Evolutionary conservation across 30 jellyfish, hydroid and myxozoan genomes (phyloP), one percentile per base, ranked within the genome.

Genomic region (Rhopilema esculentum): DNA sequence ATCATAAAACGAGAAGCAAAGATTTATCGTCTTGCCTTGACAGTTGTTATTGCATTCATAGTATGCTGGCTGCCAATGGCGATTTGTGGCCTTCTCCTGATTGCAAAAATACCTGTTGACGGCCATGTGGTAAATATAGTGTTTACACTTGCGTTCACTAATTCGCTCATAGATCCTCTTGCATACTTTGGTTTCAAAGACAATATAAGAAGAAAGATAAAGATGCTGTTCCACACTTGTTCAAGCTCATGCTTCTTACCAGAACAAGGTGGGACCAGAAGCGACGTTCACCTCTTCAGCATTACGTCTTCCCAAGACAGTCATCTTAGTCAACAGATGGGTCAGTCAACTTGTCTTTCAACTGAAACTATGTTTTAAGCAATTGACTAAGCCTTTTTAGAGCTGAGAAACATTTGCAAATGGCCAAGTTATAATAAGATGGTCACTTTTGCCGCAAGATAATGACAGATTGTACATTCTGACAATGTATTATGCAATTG

Each of bases 51-150:
- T 16, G 95, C 64, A 7, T 86, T 86, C 31, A 69, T 75, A 1
- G 66, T 86, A 16, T 86, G 95, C 61, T 86, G 95, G 95, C 23
- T 48, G 15, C 95, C 95, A 1, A 40, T 86, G 31, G 86, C 89
- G 1, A 22, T 86, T 16, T 75, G 66, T 18, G 74, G 78, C 15
- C 66, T 33, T 0, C 18, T 63, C 19, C 27, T 49, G 27, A 26
- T 86, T 7, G 17, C 62, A 40, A 48, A 30, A 24, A 52, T 24
- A 24, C 9, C 18, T 18, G 31, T 50, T 22, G 22, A 33, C 17
- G 16, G 20, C 0, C 22, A 28, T 4, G 65, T 50, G 33, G 19
- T 66, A 27, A 61, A 72, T 69, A 18, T 71, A 0, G 82, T 49
- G 15, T 75, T 72, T 52, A 32, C 51, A 0, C 69, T 82, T 1